Evolutionary conservation across 2,113 vertebrate genomes (phyloP).

Genomic region (Crotalus helleri): DNA sequence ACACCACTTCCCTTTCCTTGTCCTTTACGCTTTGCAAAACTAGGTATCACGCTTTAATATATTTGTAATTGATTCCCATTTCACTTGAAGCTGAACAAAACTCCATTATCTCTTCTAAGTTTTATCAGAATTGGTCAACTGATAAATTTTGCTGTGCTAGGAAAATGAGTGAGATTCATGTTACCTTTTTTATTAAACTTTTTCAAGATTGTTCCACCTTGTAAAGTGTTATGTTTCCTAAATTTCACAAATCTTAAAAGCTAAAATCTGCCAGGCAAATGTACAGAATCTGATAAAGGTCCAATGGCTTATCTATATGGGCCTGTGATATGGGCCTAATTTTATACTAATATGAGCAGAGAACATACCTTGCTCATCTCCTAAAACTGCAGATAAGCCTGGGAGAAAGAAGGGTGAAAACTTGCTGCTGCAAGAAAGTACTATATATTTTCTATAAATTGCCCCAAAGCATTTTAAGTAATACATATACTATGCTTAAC

Average conservation of each 20-base stretch:
- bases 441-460: not conserved
- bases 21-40: not conserved
- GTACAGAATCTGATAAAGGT: not conserved
- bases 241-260: not conserved
- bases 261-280: not conserved
- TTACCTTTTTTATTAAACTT: not conserved
- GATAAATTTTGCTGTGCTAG: not conserved
- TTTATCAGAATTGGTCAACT: not conserved
- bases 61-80: not conserved
- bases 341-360: not conserved
- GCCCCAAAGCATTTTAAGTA: not conserved
- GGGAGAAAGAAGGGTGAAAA: not conserved
- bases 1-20: conserved; percentile 11
- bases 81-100: not conserved
- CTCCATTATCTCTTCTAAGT: not conserved
- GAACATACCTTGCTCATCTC: not conserved
- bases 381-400: not conserved
- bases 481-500: not conserved
- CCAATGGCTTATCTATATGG: not conserved
- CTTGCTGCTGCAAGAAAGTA: not conserved
- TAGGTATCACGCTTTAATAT: not conserved
- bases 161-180: not conserved
- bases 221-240: not conserved
- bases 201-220: not conserved
- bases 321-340: not conserved